phyloP scores from a whole-genome alignment of 2,113 vertebrate genomes.

The Arizona elegans region DNA sequence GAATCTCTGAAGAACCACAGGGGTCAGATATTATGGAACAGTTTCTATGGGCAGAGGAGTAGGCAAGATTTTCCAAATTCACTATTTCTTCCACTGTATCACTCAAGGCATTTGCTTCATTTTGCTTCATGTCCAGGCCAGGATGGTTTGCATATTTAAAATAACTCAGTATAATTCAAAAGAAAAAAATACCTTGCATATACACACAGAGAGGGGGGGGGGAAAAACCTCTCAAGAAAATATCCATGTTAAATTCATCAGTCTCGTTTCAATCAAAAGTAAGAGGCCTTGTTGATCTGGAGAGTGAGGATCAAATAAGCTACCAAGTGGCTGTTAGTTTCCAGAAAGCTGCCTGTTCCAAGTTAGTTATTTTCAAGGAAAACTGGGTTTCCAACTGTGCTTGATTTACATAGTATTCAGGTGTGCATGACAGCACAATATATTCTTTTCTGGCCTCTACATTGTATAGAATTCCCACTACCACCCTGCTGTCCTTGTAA shows the following conservation, averaged over 20 bases:
- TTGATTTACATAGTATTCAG: conserved; percentile 6
- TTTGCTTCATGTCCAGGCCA: neutral
- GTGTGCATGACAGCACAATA: neutral
- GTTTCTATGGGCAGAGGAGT: neutral
- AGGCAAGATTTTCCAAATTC: neutral
- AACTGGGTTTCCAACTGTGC: neutral
- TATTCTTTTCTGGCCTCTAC: neutral
- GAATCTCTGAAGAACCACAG: neutral
- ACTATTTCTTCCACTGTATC: neutral
- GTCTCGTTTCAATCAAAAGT: neutral
- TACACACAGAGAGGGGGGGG: neutral
- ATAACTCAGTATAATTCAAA: neutral
- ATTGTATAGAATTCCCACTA: neutral
- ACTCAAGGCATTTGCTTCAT: neutral
- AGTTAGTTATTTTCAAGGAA: neutral
- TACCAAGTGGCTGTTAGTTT: neutral
- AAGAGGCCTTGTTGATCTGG: neutral
- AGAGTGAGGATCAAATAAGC: neutral
- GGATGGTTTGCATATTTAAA: neutral
- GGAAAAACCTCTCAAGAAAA: neutral
- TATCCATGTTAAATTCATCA: no score
- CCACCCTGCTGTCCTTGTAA: neutral
- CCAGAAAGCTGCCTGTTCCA: conserved; percentile 14
- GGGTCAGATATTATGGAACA: neutral
- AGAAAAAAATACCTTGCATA: neutral